Percentiles rank a stretch among this genome's conserved stretches.
These are phyloP conservation scores for Takifugu flavidus DNA, from an alignment of 2,113 vertebrate species.

Conservation along the genomic window DNA sequence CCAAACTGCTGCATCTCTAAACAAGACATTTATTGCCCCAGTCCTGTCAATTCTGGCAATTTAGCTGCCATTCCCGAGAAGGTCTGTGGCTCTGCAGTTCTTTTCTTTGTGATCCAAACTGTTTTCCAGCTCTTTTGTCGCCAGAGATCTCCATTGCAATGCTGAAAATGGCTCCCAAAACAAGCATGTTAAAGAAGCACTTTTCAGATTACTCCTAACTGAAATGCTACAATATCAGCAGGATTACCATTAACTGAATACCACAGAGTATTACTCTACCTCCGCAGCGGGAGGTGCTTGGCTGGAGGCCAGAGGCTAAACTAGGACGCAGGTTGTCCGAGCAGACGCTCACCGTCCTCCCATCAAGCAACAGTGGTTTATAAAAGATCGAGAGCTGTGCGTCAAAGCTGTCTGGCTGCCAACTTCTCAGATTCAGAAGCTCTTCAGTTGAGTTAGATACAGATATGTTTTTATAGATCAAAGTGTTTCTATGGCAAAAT, in stretches of 20 bases:
- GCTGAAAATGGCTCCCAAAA: no score
- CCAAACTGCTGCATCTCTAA: background rate
- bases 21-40: background rate
- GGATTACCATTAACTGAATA: background rate
- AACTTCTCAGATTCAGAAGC: no score
- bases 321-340: background rate
- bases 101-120: background rate
- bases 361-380: background rate
- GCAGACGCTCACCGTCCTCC: slow-evolving; percentile 7
- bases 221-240: background rate
- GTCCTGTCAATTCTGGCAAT: slow-evolving; percentile 12
- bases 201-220: no score
- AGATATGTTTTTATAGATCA: no score
- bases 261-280: background rate
- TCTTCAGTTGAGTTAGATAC: no score
- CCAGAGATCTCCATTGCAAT: no score
- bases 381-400: no score
- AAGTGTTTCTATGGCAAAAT: no score
- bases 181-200: no score
- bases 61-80: slow-evolving; percentile 1
- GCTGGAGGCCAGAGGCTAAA: slow-evolving; percentile 24
- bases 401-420: no score
- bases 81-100: background rate
- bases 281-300: background rate
- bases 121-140: no score